Evolutionary conservation across 2,888 invertebrate species (phyloP), one percentile per base, ranked within the genome.

Genomic region (Hirtodrosophila trivittata): DNA sequence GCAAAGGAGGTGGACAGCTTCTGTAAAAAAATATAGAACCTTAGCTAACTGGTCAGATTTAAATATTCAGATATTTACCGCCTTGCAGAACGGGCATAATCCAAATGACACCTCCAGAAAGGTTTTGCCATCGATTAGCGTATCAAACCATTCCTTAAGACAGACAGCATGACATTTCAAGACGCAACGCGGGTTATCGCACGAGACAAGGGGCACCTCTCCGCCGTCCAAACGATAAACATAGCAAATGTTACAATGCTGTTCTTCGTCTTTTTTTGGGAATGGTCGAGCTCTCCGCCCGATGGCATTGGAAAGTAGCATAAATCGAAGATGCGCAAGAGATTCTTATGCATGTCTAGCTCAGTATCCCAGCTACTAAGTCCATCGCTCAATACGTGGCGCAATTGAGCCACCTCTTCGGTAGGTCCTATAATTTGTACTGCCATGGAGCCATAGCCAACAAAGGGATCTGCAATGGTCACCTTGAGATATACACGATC

Each of bases 371-470:
- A 91, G 37, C 83, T 82, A 14, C 75, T 65, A 1, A 90, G 65
- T 0, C 89, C 89, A 6, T 90, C 88, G 50, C 88, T 89, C 1
- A 88, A 85, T 1, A 81, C 71, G 14, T 84, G 67, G 0, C 91
- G 81, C 30, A 90, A 59, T 0, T 76, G 64, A 16, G 86, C 86
- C 3, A 90, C 88, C 30, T 89, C 89, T 3, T 76, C 63, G 0
- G 90, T 90, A 1, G 91, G 90, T n/a, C 91, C 91, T 43, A 90
- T 86, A 1, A 91, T 85, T 59, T 88, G 83, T 6, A 91, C 51
- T 0, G 75, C 57, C 75, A 89, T 77, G 0, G 90, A 89, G 0
- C 83, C 75, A 1, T 83, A 66, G 6, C 88, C 75, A 6, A 86
- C 81, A 51, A 90, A 87, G 0, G 91, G 91, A 77, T 91, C 87